A percentile compares a stretch with the other conserved stretches of the same genome.
Conservation (phyloP, 1,140 invertebrate genomes). For the Dinothrombium tinctorium region DNA sequence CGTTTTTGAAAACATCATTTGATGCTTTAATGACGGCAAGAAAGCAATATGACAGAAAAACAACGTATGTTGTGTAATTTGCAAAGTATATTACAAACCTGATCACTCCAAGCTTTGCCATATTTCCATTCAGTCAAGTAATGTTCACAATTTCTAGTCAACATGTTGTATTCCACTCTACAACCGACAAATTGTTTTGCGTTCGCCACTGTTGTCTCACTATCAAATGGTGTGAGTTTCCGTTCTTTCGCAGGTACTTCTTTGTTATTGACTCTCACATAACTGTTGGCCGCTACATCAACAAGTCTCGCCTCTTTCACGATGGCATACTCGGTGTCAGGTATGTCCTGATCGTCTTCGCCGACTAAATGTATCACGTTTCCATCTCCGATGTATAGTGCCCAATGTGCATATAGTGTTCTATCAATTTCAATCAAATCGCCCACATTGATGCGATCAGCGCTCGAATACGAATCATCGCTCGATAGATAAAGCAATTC, state of each 20-base stretch:
- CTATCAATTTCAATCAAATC: constrained; percentile 20
- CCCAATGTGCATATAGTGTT: constrained; percentile 18
- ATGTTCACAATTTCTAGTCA: too few species aligned
- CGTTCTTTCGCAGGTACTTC: constrained; percentile 16
- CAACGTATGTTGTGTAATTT: too few species aligned
- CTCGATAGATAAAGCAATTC: constrained; percentile 10
- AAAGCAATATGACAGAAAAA: too few species aligned
- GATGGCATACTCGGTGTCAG: constrained; percentile 11
- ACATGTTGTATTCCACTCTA: too few species aligned
- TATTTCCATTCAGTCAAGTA: too few species aligned
- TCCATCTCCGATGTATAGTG: constrained; percentile 18
- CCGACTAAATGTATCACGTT: constrained; percentile 17
- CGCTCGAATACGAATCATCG: constrained; percentile 8
- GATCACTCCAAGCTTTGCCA: too few species aligned
- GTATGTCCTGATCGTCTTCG: constrained; percentile 13
- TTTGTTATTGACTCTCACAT: constrained; percentile 20
- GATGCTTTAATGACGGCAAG: too few species aligned
- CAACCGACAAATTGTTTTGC: too few species aligned
- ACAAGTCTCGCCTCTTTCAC: constrained; percentile 12
- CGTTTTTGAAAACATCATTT: too few species aligned
- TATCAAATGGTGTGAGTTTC: constrained; percentile 12
- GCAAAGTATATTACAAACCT: too few species aligned
- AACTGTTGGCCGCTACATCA: constrained; percentile 15
- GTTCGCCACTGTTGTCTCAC: too few species aligned
- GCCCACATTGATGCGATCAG: too few species aligned